Evolutionary conservation across 1,140 invertebrate genomes (phyloP).

Genomic region (Vanessa tameamea): DNA sequence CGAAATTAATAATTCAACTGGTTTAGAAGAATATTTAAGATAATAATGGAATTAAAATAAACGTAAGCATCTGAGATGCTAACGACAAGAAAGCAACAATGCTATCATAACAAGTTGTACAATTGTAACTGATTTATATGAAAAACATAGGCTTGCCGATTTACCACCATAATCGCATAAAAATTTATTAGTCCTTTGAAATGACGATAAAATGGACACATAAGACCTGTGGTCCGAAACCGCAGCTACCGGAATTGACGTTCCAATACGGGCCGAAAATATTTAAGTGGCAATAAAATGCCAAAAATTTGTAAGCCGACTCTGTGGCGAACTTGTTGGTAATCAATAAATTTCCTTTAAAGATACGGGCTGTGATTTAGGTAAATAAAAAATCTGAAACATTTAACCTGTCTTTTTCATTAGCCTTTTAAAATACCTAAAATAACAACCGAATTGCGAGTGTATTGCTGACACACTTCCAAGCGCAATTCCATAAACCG

Average conservation of each 20-base stretch:
- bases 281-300: constrained; percentile 48
- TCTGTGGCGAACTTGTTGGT: constrained; percentile 38
- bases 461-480: background rate
- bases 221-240: constrained; percentile 47
- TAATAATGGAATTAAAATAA: constrained; percentile 20
- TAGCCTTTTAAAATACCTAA: background rate
- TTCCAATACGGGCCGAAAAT: constrained; percentile 67
- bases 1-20: constrained; percentile 31
- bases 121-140: background rate
- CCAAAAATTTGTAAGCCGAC: constrained; percentile 43
- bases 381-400: constrained; percentile 12
- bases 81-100: too few relatives aligned
- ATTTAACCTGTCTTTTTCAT: constrained; percentile 7
- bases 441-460: background rate
- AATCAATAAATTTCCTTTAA: constrained; percentile 51
- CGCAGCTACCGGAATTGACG: constrained; percentile 66
- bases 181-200: constrained; percentile 18
- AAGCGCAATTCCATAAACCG: background rate
- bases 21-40: constrained; percentile 21
- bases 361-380: constrained; percentile 47
- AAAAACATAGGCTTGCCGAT: background rate
- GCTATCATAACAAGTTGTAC: too few relatives aligned
- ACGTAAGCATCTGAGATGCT: background rate
- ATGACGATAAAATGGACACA: constrained; percentile 17
- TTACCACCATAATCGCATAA: background rate